Evolutionary conservation across 2,797 vertebrate genomes (phyloP).

Genomic region (Amniataba percoides): DNA sequence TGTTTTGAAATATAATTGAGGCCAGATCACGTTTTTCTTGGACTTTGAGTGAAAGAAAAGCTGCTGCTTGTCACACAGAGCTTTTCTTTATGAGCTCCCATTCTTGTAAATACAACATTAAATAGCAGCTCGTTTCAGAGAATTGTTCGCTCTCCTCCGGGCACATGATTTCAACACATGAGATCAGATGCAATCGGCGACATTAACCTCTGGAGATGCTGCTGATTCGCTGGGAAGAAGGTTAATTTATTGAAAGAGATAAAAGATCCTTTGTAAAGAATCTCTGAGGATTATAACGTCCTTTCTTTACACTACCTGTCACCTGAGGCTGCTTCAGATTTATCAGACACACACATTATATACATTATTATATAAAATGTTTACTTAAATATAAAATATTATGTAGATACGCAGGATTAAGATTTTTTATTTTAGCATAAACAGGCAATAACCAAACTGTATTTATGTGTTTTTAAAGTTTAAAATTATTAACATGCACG

Average conservation of each 20-base stretch:
- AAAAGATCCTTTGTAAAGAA: neutral
- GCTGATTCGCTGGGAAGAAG: neutral
- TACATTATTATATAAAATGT: too few relatives aligned
- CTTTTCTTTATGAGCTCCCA: neutral
- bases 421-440: neutral
- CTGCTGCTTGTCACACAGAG: neutral
- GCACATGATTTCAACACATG: neutral
- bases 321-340: neutral
- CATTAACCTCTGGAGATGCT: neutral
- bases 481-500: too few relatives aligned
- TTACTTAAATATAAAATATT: too few relatives aligned
- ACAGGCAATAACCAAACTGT: neutral
- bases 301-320: neutral
- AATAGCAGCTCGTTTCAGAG: neutral
- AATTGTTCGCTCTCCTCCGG: neutral
- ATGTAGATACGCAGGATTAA: too few relatives aligned
- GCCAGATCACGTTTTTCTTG: neutral
- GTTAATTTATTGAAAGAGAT: neutral
- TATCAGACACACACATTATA: neutral
- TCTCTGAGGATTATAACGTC: neutral
- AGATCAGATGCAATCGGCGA: neutral
- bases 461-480: too few relatives aligned
- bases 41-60: neutral
- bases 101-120: neutral
- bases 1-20: neutral